A percentile compares a stretch with the other conserved stretches of the same genome.
Evolutionary conservation across 1,140 invertebrate genomes (phyloP).

Genomic region (Lepidurus arcticus): DNA sequence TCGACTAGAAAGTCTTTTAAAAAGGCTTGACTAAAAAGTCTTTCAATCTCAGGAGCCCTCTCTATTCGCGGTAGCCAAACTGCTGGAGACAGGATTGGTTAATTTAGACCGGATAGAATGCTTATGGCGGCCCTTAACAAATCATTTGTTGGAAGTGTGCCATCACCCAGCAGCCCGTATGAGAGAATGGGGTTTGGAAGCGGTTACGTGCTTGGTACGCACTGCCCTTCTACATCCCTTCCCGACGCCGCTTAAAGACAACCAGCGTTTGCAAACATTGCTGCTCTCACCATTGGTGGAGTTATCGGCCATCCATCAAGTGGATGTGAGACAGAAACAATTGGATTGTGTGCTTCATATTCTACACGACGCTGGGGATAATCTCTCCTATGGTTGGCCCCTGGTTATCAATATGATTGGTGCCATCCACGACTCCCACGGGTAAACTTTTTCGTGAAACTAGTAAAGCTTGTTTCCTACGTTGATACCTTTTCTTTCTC

Average conservation of each 20-base stretch:
- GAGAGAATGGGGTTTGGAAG: constrained; percentile 96
- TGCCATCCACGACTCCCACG: constrained; percentile 84
- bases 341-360: constrained; percentile 90
- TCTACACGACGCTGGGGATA: constrained; percentile 85
- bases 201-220: constrained; percentile 89
- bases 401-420: constrained; percentile 89
- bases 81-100: constrained; percentile 90
- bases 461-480: not conserved
- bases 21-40: constrained; percentile 1
- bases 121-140: constrained; percentile 92
- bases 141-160: constrained; percentile 91
- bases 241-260: constrained; percentile 72
- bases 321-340: constrained; percentile 90
- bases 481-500: not conserved
- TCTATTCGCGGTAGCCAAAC: constrained; percentile 92
- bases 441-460: constrained; percentile 51
- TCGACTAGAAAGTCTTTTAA: constrained; percentile 26
- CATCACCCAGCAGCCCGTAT: constrained; percentile 91
- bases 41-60: constrained; percentile 75
- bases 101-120: constrained; percentile 91
- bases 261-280: constrained; percentile 77
- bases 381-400: constrained; percentile 87
- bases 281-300: constrained; percentile 82
- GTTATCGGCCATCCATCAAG: constrained; percentile 77
- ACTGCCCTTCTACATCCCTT: constrained; percentile 84